These are phyloP conservation scores for Nasonia giraulti DNA, from an alignment of 1,140 invertebrate species.

Conservation along the genomic window DNA sequence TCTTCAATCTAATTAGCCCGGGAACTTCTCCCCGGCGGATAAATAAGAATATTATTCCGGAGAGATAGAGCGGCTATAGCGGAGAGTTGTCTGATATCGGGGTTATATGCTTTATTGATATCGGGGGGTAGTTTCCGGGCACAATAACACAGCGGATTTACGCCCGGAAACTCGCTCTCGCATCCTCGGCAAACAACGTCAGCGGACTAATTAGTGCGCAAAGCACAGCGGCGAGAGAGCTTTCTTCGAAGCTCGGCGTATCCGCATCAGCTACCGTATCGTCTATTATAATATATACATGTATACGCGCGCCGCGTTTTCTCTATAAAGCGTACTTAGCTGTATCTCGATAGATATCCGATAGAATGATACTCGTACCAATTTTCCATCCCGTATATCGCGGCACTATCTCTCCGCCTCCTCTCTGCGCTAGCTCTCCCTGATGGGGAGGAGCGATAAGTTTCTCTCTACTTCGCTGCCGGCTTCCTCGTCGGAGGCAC, in stretches of 20 bases:
- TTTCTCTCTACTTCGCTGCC: not conserved
- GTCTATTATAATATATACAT: not conserved
- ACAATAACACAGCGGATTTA: not conserved
- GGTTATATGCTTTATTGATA: not conserved
- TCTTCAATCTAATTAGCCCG: conserved; percentile 37
- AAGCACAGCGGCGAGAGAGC: too few relatives aligned
- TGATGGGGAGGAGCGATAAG: conserved; percentile 48
- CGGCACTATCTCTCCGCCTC: conserved; percentile 7
- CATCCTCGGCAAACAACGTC: not conserved
- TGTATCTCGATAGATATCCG: conserved; percentile 35
- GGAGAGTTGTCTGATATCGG: not conserved
- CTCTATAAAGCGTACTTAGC: conserved; percentile 3
- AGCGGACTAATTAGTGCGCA: not conserved
- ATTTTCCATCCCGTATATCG: conserved; percentile 41
- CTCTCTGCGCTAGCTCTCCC: not conserved
- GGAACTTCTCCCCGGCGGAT: not conserved
- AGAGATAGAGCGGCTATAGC: not conserved
- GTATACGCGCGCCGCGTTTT: not conserved
- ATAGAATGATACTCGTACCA: conserved; percentile 45
- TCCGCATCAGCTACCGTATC: not conserved
- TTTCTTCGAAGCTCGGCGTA: not conserved
- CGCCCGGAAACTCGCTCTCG: not conserved
- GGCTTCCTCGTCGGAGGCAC: conserved; percentile 25
- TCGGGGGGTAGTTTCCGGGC: not conserved
- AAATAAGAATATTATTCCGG: conserved; percentile 22